Evolutionary conservation across 23 tunicate genomes (phyloP), one percentile per base, ranked within the genome.

Genomic region (Trididemnum clinides): DNA sequence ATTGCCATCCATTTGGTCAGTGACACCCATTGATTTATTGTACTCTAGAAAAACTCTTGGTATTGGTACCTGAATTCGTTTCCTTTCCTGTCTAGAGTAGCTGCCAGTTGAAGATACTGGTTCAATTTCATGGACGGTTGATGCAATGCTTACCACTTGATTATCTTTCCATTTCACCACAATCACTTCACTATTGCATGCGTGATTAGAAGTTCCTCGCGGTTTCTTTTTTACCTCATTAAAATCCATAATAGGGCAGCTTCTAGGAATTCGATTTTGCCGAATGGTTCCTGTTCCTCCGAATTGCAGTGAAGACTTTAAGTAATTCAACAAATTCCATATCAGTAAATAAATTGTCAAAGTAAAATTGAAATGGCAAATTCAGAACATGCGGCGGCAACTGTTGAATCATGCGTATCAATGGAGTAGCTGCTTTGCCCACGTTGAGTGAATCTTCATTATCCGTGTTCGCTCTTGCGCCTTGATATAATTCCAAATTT

Each of bases 81-180:
- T 66, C 10, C 37, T 29, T 31, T 29, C 37, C n/a, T 66, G 36
- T 32, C 37, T 66, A 5, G 75, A 66, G 12, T 32, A 66, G 75
- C 75, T 36, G 7, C n/a, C 37, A 20, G 75, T n/a, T 20, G 7
- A 5, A 29, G 12, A 30, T 66, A 66, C 10, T 30, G 75, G 37
- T 4, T 20, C 37, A 5, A 5, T 4, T 6, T 37, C 75, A 66
- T 29, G 75, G 12, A 23, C 36, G 3, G 75, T 66, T 66, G 75
- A 66, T 10, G 36, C 75, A 66, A 32, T 31, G 37, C 37, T 28
- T 3, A 66, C 75, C 2, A 66, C 37, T 2, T 30, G 37, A 66
- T 66, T 66, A 31, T 66, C 75, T 66, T 66, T 66, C 75, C 75
- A 66, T 29, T 32, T 66, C 36, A n/a, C 37, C 3, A 66, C 37